Evolutionary conservation across 1,140 invertebrate genomes (phyloP), one percentile per base, ranked within the genome.

Genomic region (Conopomorpha cramerella): DNA sequence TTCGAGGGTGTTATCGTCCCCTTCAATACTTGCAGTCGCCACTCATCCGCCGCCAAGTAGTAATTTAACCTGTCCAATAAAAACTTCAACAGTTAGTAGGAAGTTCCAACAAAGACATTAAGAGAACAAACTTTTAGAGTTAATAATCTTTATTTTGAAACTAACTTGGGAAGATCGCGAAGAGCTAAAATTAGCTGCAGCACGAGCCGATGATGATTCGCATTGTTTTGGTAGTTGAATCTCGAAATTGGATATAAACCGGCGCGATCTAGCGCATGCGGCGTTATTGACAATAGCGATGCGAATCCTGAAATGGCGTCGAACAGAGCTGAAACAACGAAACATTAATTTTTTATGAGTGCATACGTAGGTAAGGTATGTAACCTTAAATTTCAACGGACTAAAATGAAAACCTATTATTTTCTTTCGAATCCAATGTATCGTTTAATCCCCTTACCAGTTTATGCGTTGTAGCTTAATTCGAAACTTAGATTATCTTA

Each of bases 1-100:
- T 56, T 36, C 28, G 45, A 1, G 47, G 39, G 50, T 54, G 66
- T 45, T 53, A 70, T 45, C 36, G 57, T 60, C 28, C 76, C 70
- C 53, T 71, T 65, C n/a, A 83, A 51, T 23, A 78, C 57, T 38
- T 82, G 65, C 12, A 84, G 50, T 51, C 84, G 76, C 84, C 83
- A 84, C 44, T 71, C 66, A 41, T 86, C 84, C 1, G 70, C 82
- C 7, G 78, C 64, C n/a, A 81, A 51, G 43, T 84, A 85, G 50
- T 81, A 84, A 26, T 82, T 74, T 45, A 85, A 58, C 38, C 81
- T 77, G 36, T 11, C n/a, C n/a, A n/a, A n/a, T n/a, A n/a, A n/a
- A n/a, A n/a, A n/a, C n/a, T n/a, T n/a, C n/a, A n/a, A n/a, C n/a
- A n/a, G n/a, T n/a, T n/a, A n/a, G n/a, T n/a, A n/a, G n/a, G n/a